Base-by-base conservation (phyloP, 2,888 invertebrate species). In the Odontocolon sp. region DNA sequence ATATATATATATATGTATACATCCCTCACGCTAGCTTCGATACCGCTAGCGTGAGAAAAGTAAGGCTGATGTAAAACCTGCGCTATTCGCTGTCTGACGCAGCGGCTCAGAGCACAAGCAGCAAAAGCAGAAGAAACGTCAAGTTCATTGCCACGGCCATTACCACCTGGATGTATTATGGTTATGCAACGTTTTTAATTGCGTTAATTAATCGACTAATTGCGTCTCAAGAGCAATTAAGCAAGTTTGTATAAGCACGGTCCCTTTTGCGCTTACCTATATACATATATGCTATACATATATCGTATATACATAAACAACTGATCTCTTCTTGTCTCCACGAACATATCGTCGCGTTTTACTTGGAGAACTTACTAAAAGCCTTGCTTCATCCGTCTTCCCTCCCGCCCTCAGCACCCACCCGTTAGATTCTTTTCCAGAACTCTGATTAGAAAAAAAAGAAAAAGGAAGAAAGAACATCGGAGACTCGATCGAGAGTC, bases 151-250 rank as follows among this genome's bases (percentile, higher is more conserved):
- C 79, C 85, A 82, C 73, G 78, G 75, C 47, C 78, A 76, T 78
- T 38, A 57, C 47, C 33, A 36, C 47, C 36, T 14, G 59, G 33
- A 81, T 80, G 57, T 76, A 76, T 80, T 72, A 78, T 76, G 73
- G 52, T 76, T 73, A 78, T 73, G 81, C 71, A 78, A 76, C 70
- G 68, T 73, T 77, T 69, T 80, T 84, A 84, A 84, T 82, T 80
- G 82, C 80, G 57, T 73, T 80, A 83, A 85, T 86, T 85, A 85
- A 82, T 85, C 80, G 79, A 80, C 80, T 83, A 83, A 83, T 85
- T 82, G 82, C 77, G 70, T 77, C 77, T 64, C 73, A 70, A 16
- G 69, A 79, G 80, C 77, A 85, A 84, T 86, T 86, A 85, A 81
- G 66, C 69, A 50, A 61, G 45, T 52, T 56, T 59, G 73, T n/a